Conservation (phyloP, 1,140 invertebrate genomes). For the Macrobrachium rosenbergii region DNA sequence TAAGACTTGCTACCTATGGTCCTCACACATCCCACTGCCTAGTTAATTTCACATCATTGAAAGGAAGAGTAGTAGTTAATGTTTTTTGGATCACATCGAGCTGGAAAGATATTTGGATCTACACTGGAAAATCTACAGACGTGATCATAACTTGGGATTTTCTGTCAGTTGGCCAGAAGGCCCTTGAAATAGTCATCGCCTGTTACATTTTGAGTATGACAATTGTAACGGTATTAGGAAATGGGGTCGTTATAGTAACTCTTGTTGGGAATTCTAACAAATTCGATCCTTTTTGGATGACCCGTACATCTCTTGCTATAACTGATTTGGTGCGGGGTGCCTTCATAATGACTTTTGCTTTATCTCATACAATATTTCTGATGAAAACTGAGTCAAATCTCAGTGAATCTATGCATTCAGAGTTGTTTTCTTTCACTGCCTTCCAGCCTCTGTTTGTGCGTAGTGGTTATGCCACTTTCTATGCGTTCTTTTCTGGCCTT, state of each 20-base stretch:
- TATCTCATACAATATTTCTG: not conserved
- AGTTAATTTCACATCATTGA: not conserved
- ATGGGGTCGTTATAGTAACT: conserved; percentile 26
- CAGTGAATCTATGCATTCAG: too few relatives aligned
- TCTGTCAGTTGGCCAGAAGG: conserved; percentile 19
- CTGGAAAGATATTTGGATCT: not conserved
- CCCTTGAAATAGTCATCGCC: conserved; percentile 12
- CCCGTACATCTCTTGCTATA: conserved; percentile 26
- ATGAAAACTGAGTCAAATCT: conserved; percentile 4
- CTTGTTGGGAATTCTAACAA: not conserved
- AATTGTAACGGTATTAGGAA: conserved; percentile 11
- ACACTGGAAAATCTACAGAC: conserved; percentile 33
- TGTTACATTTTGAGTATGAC: not conserved
- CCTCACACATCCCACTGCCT: too few relatives aligned
- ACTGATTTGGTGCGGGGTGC: conserved; percentile 17
- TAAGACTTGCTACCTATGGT: too few relatives aligned
- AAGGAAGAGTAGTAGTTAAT: not conserved
- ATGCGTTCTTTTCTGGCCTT: conserved; percentile 1
- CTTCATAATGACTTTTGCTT: conserved; percentile 28
- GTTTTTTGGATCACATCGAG: conserved; percentile 43
- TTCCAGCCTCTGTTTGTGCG: not conserved
- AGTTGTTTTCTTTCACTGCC: not conserved
- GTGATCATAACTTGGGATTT: conserved; percentile 46
- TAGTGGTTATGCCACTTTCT: conserved; percentile 18
- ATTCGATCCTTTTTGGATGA: not conserved